Conservation (phyloP, 2,888 invertebrate genomes). For the Biston stratarius region DNA sequence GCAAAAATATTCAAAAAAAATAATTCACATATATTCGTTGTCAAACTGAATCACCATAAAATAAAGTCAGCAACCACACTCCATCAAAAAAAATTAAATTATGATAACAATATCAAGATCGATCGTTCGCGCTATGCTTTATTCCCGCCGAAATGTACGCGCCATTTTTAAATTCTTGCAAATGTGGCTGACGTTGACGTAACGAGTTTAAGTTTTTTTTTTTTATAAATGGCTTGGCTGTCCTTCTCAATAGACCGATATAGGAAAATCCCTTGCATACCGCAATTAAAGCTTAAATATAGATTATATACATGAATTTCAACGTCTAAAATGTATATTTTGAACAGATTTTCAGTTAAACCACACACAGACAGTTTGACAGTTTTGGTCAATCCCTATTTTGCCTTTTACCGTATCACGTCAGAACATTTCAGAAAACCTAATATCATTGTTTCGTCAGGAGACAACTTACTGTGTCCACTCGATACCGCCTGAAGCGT, state of each 20-base stretch:
- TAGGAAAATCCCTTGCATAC: not conserved
- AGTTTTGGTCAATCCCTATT: no score
- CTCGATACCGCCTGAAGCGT: conserved; percentile 27
- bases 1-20: not conserved
- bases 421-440: not conserved
- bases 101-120: conserved; percentile 21
- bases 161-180: conserved; percentile 74
- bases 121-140: conserved; percentile 20
- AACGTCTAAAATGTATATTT: no score
- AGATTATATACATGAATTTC: no score
- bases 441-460: conserved; percentile 5
- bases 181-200: conserved; percentile 62
- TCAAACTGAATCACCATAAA: conserved; percentile 24
- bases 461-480: conserved; percentile 18
- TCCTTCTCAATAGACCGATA: not conserved
- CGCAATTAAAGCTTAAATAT: no score
- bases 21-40: conserved; percentile 8
- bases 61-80: conserved; percentile 15
- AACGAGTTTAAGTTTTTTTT: conserved; percentile 34
- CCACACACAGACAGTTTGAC: no score
- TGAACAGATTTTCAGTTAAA: no score
- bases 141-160: conserved; percentile 43
- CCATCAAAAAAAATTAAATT: conserved; percentile 19
- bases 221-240: conserved; percentile 16
- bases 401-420: no score